Base-by-base conservation (phyloP, 2,113 vertebrate genomes). In the Cottus gobio region DNA sequence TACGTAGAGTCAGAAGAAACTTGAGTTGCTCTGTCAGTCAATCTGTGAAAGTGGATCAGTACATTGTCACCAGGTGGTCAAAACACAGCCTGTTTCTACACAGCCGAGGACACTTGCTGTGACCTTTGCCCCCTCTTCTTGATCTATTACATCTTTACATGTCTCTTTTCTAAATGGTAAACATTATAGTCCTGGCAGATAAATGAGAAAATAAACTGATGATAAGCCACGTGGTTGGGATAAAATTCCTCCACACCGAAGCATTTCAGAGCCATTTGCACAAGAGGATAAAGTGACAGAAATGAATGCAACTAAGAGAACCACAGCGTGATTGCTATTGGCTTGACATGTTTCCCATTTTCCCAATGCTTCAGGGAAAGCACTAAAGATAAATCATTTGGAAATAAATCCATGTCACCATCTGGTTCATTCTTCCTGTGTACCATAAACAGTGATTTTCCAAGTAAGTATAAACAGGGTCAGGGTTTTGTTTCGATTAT, bases 81-180 rank as follows among this genome's bases (percentile, higher is more conserved):
- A 87, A 87, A 80, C 77, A 83, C 42, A 48, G 74, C 50, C 60
- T 71, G 50, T 76, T 83, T 83, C 71, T 39, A 78, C 37, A 67
- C 62, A 54, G 79, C 46, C 34, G 18, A 70, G 26, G 39, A 70
- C 65, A 9, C 56, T 56, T 75, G 42, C 56, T 65, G 2, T 22
- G 8, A 37, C 18, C 37, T 22, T 3, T 50, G 5, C 24, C 20
- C 4, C 7, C 26, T 13, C 24, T 24, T 60, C 36, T 12, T 46
- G 39, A 26, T 18, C 42, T 28, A 26, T 15, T 26, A 26, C 54
- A 8, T 44, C 9, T 67, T 42, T 7, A 50, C 26, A 58, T 39
- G 52, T 58, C 30, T 61, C 34, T 77, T 75, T 77, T 82, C 37
- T 67, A 75, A 62, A 79, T 26, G 20, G 16, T 22, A 58, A 48